A percentile compares a stretch with the other conserved stretches of the same genome.
Conservation (phyloP, 2,113 vertebrate species). For the Notothenia rossii region DNA sequence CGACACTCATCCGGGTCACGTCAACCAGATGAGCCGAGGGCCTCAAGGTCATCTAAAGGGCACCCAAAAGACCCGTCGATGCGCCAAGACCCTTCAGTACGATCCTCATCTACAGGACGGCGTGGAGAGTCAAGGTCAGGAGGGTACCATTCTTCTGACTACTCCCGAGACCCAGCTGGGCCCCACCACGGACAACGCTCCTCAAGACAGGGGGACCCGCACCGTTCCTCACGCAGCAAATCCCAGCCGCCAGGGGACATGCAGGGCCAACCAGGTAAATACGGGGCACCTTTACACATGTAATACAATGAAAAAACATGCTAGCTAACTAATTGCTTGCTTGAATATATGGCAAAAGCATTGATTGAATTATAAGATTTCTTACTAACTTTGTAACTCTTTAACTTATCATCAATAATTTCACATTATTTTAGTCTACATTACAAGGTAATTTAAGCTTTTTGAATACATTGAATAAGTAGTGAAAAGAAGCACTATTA, state of each 20-base stretch:
- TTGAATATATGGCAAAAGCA: neutral
- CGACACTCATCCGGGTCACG: constrained; percentile 89
- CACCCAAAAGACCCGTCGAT: constrained; percentile 88
- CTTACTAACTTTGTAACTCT: neutral
- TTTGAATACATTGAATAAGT: neutral
- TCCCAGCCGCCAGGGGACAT: constrained; percentile 78
- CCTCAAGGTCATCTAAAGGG: constrained; percentile 88
- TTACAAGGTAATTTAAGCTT: neutral
- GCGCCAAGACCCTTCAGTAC: constrained; percentile 89
- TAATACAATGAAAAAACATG: neutral
- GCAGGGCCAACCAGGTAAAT: constrained; percentile 77
- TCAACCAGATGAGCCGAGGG: constrained; percentile 89
- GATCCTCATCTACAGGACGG: constrained; percentile 87
- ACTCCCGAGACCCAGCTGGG: constrained; percentile 87
- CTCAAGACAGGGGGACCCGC: constrained; percentile 77
- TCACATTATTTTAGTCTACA: neutral
- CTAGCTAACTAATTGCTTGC: neutral
- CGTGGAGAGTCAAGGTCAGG: constrained; percentile 87
- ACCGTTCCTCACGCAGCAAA: constrained; percentile 78
- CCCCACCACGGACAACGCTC: constrained; percentile 85
- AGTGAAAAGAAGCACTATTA: neutral
- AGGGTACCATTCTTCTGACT: constrained; percentile 88
- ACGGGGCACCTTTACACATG: neutral
- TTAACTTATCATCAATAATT: neutral
- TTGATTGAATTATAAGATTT: neutral